Base-by-base conservation (phyloP, 2,888 invertebrate genomes). In the Himalopsyche tibetana region DNA sequence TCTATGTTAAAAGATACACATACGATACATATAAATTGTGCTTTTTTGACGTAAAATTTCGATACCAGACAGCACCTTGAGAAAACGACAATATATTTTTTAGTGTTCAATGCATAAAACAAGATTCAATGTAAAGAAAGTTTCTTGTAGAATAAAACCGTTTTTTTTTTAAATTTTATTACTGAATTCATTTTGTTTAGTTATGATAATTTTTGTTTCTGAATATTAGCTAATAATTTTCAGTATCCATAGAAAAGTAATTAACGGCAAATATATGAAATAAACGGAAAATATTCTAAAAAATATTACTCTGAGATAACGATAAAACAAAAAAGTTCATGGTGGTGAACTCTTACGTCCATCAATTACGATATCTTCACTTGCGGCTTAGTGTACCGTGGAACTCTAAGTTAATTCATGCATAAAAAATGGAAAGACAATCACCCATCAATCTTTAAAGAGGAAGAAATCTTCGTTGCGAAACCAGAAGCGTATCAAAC, bases 401-500 rank as follows among this genome's bases (percentile, higher is more conserved):
- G 19, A 63, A 63, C 19, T 63, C 28, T 19, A 15, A n/a, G 63
- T 63, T 63, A 63, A 63, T 63, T 63, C 63, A 63, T 63, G 63
- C 63, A 63, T n/a, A 8, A 63, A 63, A 63, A 19, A 63, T 63
- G 63, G 63, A 63, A 63, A 63, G 63, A 63, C 63, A 63, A 63
- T 63, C 63, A 63, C 63, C 63, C 63, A 63, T 63, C 63, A 63
- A 63, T 63, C 28, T 63, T 63, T 63, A 63, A 19, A 19, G 63
- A 63, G 63, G 63, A 63, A 63, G 51, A 63, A 63, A 63, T 63
- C 63, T 63, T 63, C 28, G 28, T 63, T 63, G 28, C 19, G 63
- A 63, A 63, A 63, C 63, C 63, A 63, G 63, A 63, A 63, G 63
- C 63, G 63, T 63, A 63, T 63, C 63, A 63, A 63, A 63, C 19